Conservation (phyloP, 2,888 invertebrate genomes). For the Eupeodes luniger region DNA sequence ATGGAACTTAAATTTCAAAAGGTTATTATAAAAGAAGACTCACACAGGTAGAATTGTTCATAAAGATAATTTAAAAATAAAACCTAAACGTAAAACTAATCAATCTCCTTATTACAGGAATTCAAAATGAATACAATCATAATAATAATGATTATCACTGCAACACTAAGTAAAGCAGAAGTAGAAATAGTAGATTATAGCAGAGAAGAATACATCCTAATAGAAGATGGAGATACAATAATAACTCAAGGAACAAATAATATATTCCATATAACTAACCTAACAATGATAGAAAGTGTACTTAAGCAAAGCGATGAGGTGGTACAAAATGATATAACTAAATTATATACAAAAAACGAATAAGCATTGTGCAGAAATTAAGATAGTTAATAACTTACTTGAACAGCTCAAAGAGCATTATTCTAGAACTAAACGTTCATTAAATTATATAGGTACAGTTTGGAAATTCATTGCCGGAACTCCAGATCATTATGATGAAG, state of each 20-base stretch:
- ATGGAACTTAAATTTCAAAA: no score
- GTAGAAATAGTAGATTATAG: no score
- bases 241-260: slow-evolving; percentile 27
- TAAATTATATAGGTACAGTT: slow-evolving; percentile 21
- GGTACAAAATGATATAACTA: slow-evolving; percentile 25
- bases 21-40: no score
- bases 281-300: not conserved
- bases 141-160: slow-evolving; percentile 31
- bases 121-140: slow-evolving; percentile 25
- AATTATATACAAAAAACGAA: slow-evolving; percentile 31
- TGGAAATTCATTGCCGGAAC: slow-evolving; percentile 26
- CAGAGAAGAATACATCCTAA: no score
- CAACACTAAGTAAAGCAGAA: slow-evolving; percentile 28
- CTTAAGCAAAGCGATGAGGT: slow-evolving; percentile 24
- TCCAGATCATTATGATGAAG: slow-evolving; percentile 28
- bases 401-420: slow-evolving; percentile 24
- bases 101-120: slow-evolving; percentile 23
- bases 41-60: slow-evolving; percentile 18
- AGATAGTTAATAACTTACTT: slow-evolving; percentile 28
- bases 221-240: no score
- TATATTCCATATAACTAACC: slow-evolving; percentile 33
- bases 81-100: slow-evolving; percentile 26
- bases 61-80: slow-evolving; percentile 33
- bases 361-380: slow-evolving; percentile 20
- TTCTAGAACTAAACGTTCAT: slow-evolving; percentile 23